phyloP scores from a whole-genome alignment of 2,888 invertebrate genomes.

The Arenicola marina region DNA sequence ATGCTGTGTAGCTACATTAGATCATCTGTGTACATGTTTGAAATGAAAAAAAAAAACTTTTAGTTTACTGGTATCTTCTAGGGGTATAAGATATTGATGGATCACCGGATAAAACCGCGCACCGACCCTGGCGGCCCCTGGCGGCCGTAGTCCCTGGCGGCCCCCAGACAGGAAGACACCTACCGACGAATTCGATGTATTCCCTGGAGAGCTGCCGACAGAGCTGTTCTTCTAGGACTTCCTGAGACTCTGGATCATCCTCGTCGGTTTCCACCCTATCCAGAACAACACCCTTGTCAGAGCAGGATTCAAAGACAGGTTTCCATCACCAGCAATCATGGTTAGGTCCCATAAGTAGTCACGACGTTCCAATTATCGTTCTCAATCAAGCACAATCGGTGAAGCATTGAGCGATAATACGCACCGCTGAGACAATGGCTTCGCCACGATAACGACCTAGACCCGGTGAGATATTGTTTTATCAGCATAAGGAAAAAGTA shows the following conservation, averaged over 20 bases:
- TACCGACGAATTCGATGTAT: slow-evolving; percentile 76
- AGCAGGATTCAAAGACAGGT: background rate
- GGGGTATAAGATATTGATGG: background rate
- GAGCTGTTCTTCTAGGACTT: slow-evolving; percentile 64
- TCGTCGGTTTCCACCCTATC: slow-evolving; percentile 32
- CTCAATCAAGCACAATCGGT: too few species aligned
- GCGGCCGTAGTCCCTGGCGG: background rate
- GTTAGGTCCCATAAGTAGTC: too few species aligned
- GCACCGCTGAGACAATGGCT: too few species aligned
- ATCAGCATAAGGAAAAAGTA: too few species aligned
- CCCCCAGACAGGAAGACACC: slow-evolving; percentile 4
- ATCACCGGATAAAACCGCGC: background rate
- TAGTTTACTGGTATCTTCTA: slow-evolving; percentile 1
- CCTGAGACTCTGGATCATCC: slow-evolving; percentile 51
- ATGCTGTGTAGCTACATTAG: too few species aligned
- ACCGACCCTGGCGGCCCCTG: background rate
- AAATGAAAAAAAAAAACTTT: background rate
- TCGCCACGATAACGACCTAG: too few species aligned
- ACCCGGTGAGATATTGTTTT: too few species aligned
- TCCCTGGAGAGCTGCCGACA: slow-evolving; percentile 85
- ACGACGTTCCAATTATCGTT: too few species aligned
- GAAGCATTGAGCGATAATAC: too few species aligned
- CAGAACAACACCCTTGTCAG: too few species aligned
- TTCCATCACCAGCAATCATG: too few species aligned
- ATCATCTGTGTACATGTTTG: too few species aligned